Base-by-base conservation (phyloP, 2,888 invertebrate genomes). In the Polymixis flavicincta region DNA sequence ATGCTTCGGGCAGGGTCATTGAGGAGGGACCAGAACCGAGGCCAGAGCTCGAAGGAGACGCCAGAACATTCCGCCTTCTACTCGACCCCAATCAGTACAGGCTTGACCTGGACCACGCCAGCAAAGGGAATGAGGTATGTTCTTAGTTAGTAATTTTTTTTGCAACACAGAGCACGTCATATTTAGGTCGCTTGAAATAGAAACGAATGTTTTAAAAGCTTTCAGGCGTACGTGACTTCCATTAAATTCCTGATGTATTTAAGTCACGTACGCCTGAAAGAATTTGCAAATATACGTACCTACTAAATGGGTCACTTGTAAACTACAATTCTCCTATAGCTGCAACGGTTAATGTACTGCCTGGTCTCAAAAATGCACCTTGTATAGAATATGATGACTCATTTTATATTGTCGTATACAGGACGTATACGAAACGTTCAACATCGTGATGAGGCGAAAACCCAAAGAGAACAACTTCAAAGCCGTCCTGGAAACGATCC, bases 401-500 rank as follows among this genome's bases (percentile, higher is more conserved):
- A 22, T 11, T 52, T 50, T 4, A 61, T 52, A 37, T 25, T 1
- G 6, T 59, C n/a, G 1, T 28, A 25, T 13, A 61, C 85, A 97
- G 97, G 98, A 99, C 92, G 98, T 98, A 0, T 99, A 99, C 93
- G 98, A 98, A 90, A 98, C 98, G 19, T 99, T 99, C 95, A 99
- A 99, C 93, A 98, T 99, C 70, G 97, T 99, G 76, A 98, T 99
- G 98, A 97, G 99, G 55, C 97, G 99, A n/a, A 99, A 99, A 93
- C 99, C 99, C 0, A 99, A 99, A 91, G 99, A 99, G 95, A 99
- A 99, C 93, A 99, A 99, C 95, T 99, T 99, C 95, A 99, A 99
- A 95, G 99, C 99, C 0, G 99, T 99, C 1, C 95, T 99, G 88
- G 99, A 99, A 94, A 99, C 99, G 0, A 99, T 99, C 78, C 97